These are phyloP conservation scores for Baryphthengus martii DNA, from an alignment of 2,113 vertebrate genomes.

Conservation along the genomic window DNA sequence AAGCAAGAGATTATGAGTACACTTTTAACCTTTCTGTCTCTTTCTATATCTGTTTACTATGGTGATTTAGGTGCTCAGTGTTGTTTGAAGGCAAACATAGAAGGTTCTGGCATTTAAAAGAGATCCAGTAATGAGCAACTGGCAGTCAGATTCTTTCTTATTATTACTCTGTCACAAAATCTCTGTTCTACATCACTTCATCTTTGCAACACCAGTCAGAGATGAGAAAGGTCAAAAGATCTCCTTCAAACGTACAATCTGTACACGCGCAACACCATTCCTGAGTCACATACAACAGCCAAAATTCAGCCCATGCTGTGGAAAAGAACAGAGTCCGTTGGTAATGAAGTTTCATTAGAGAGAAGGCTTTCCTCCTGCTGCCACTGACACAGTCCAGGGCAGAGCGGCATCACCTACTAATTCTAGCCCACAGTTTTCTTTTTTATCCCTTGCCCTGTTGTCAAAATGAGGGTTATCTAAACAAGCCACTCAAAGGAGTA, in stretches of 20 bases:
- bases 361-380: neutral
- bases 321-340: neutral
- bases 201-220: conserved; percentile 55
- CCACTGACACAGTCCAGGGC: neutral
- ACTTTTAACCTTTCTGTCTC: conserved; percentile 79
- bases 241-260: neutral
- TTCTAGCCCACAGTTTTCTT: neutral
- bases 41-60: conserved; percentile 70
- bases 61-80: conserved; percentile 68
- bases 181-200: conserved; percentile 64
- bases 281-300: neutral
- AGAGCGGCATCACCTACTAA: neutral
- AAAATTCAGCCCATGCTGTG: neutral
- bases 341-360: neutral
- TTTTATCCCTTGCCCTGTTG: neutral
- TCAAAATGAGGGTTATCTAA: neutral
- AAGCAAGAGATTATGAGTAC: conserved; percentile 72
- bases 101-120: conserved; percentile 69
- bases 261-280: neutral
- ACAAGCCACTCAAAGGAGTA: neutral
- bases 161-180: conserved; percentile 68
- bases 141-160: conserved; percentile 65
- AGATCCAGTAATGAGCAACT: conserved; percentile 61
- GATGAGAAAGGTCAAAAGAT: conserved; percentile 59
- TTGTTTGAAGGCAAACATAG: conserved; percentile 70